Evolutionary conservation across 2,888 invertebrate species (phyloP).

Genomic region (Lithophane semibrunnea): DNA sequence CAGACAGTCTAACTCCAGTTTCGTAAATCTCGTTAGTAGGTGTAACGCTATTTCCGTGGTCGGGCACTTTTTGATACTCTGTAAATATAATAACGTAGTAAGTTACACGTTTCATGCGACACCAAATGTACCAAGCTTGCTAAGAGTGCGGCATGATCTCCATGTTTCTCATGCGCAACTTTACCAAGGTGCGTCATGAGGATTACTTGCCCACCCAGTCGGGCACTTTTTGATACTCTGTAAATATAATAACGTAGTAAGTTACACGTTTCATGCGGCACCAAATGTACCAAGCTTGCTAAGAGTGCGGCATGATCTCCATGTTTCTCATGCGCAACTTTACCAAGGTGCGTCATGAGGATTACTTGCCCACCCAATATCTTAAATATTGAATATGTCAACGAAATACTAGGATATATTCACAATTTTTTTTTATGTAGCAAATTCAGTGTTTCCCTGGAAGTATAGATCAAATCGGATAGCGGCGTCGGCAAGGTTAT

Average conservation of each 20-base stretch:
- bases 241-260: slow-evolving; percentile 38
- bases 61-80: slow-evolving; percentile 87
- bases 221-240: slow-evolving; percentile 87
- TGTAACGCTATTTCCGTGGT: slow-evolving; percentile 89
- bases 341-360: not conserved
- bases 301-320: not conserved
- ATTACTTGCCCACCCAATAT: not conserved
- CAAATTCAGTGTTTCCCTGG: not conserved
- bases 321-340: not conserved
- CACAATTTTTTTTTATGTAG: too few species aligned
- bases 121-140: too few species aligned
- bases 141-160: not conserved
- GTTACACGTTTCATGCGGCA: not conserved
- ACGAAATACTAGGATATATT: not conserved
- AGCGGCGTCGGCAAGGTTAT: too few species aligned
- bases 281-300: not conserved
- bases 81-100: slow-evolving; percentile 45
- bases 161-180: not conserved
- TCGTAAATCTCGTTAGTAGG: slow-evolving; percentile 92
- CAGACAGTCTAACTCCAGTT: slow-evolving; percentile 93
- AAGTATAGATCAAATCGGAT: too few species aligned
- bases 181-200: not conserved
- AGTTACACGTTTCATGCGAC: too few species aligned
- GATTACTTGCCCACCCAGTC: slow-evolving; percentile 62
- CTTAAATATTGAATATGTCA: not conserved